Evolutionary conservation across 2,113 vertebrate genomes (phyloP).

Genomic region (Microtus oregoni): DNA sequence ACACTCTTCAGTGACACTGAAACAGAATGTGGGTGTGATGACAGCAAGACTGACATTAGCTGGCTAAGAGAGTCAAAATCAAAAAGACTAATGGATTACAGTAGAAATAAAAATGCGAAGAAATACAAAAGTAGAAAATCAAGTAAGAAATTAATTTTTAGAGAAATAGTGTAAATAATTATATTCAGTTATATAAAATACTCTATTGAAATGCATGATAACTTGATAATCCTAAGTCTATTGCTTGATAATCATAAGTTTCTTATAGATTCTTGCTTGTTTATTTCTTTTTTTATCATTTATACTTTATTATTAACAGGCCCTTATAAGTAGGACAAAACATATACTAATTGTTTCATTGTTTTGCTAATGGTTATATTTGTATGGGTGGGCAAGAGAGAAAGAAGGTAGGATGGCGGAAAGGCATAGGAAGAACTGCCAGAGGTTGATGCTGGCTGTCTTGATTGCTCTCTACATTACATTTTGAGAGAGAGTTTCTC

Average conservation of each 20-base stretch:
- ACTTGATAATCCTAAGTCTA: neutral
- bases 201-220: neutral
- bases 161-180: conserved; percentile 3
- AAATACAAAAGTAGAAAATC: conserved; percentile 52
- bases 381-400: neutral
- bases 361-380: neutral
- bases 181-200: neutral
- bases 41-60: conserved; percentile 89
- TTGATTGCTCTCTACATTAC: neutral
- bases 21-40: conserved; percentile 89
- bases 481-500: neutral
- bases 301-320: neutral
- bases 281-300: neutral
- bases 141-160: conserved; percentile 81
- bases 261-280: neutral
- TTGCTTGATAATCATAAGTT: neutral
- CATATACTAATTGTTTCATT: neutral
- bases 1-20: conserved; percentile 95
- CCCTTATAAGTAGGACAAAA: neutral
- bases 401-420: neutral
- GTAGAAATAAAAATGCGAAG: conserved; percentile 85
- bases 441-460: neutral
- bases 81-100: conserved; percentile 90
- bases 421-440: neutral
- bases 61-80: conserved; percentile 91